Evolutionary conservation across 2,797 vertebrate genomes (phyloP).

Genomic region (Spinibarbus caldwelli): DNA sequence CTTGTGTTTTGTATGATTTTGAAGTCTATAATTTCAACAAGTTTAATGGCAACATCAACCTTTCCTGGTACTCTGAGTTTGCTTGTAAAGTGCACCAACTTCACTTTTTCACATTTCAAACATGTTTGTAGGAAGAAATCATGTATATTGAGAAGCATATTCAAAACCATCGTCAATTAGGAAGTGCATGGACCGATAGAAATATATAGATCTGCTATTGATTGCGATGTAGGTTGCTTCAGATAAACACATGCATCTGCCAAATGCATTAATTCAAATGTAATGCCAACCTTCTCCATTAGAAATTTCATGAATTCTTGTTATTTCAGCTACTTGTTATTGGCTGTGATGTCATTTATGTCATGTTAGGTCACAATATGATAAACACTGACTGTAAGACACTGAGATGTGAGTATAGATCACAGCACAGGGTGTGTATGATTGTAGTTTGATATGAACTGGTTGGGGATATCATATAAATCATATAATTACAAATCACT

Average conservation of each 20-base stretch:
- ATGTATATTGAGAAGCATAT: neutral
- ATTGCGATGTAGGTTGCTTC: neutral
- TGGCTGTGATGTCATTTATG: neutral
- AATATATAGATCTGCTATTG: neutral
- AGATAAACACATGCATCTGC: neutral
- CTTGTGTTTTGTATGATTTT: too few species aligned
- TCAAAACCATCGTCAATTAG: neutral
- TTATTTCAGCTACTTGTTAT: neutral
- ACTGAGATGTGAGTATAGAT: neutral
- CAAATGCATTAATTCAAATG: neutral
- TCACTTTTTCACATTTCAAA: neutral
- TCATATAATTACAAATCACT: neutral
- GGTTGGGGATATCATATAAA: neutral
- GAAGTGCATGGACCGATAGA: neutral
- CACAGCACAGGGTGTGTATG: neutral
- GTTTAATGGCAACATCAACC: too few species aligned
- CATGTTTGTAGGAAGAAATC: neutral
- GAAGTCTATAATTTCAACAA: too few species aligned
- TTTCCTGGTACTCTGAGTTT: neutral
- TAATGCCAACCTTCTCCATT: neutral
- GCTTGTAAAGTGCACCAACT: neutral
- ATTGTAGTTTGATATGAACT: neutral
- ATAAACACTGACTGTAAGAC: neutral
- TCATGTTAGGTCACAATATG: neutral
- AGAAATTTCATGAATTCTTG: neutral